A percentile compares a stretch with the other conserved stretches of the same genome.
Conservation (phyloP, 2,888 invertebrate species). For the Phania funesta region DNA sequence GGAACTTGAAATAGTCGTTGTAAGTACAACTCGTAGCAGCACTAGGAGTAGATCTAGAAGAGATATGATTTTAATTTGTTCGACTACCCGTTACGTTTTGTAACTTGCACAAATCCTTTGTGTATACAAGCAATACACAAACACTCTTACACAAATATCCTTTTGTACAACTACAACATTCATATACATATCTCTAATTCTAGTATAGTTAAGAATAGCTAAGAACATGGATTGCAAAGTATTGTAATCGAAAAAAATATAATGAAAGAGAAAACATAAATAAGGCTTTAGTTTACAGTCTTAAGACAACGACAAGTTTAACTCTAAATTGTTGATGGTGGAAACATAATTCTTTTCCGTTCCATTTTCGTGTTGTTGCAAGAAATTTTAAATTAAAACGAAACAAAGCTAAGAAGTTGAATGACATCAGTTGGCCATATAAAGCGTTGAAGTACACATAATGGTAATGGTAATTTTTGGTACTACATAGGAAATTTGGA, state of each 20-base stretch:
- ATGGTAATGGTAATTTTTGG: too few species aligned
- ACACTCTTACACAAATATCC: neutral
- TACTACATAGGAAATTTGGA: too few species aligned
- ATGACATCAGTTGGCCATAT: neutral
- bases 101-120: constrained; percentile 68
- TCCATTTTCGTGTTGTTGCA: neutral
- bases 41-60: constrained; percentile 53
- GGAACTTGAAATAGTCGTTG: constrained; percentile 42
- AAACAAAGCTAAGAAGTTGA: constrained; percentile 20
- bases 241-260: constrained; percentile 22
- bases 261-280: constrained; percentile 49
- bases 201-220: neutral
- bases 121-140: constrained; percentile 52
- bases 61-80: constrained; percentile 67
- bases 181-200: neutral
- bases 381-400: constrained; percentile 18
- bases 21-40: constrained; percentile 11
- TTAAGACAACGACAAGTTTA: constrained; percentile 47
- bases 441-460: neutral
- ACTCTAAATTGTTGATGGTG: constrained; percentile 33
- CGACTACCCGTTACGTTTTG: constrained; percentile 68
- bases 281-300: constrained; percentile 57
- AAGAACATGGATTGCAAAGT: constrained; percentile 9
- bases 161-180: constrained; percentile 42
- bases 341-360: neutral